These are phyloP conservation scores for Dione juno DNA, from an alignment of 2,888 invertebrate species.

Conservation along the genomic window DNA sequence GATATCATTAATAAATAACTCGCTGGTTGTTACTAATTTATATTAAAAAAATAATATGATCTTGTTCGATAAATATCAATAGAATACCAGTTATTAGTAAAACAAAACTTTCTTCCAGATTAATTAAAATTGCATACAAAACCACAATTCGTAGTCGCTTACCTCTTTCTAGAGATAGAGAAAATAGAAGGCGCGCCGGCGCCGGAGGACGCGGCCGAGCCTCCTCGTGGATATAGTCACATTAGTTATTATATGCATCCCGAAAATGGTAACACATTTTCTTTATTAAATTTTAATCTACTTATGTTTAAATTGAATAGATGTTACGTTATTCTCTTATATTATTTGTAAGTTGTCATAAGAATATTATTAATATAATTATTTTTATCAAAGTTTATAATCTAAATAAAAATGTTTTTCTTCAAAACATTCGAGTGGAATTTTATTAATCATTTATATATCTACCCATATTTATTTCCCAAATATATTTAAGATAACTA, in stretches of 20 bases:
- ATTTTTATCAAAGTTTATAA: slow-evolving; percentile 85
- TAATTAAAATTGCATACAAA: neutral
- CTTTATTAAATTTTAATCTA: slow-evolving; percentile 77
- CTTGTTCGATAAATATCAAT: neutral
- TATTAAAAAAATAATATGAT: neutral
- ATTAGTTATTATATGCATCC: slow-evolving; percentile 77
- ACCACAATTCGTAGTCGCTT: slow-evolving; percentile 10
- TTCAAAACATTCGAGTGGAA: slow-evolving; percentile 74
- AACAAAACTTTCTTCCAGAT: neutral
- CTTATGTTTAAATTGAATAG: slow-evolving; percentile 80
- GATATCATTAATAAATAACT: neutral
- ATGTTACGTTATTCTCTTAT: slow-evolving; percentile 84
- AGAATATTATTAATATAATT: slow-evolving; percentile 84
- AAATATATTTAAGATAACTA: too few species aligned
- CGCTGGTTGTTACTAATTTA: neutral
- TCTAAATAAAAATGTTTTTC: slow-evolving; percentile 84
- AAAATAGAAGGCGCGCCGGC: slow-evolving; percentile 16
- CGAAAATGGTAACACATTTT: slow-evolving; percentile 81
- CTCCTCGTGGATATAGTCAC: slow-evolving; percentile 69
- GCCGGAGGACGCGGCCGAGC: slow-evolving; percentile 36
- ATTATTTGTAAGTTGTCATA: slow-evolving; percentile 84
- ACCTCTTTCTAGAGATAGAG: slow-evolving; percentile 5
- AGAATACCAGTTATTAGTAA: neutral
- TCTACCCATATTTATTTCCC: neutral
- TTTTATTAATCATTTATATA: slow-evolving; percentile 48